phyloP scores from a whole-genome alignment of 2,888 invertebrate genomes.

The Aphidius colemani region DNA sequence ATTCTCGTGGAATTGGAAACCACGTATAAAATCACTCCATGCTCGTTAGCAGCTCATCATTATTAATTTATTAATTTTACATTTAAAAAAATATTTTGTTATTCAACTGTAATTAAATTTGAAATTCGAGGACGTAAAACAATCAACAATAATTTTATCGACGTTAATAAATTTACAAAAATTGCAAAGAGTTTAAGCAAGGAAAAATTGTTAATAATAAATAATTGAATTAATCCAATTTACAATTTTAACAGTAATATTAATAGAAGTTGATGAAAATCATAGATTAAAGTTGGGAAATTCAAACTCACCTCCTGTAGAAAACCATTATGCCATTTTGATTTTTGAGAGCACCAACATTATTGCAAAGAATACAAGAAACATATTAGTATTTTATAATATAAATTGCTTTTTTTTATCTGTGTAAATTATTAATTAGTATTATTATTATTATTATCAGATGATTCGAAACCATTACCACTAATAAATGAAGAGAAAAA shows the following conservation, averaged over 20 bases:
- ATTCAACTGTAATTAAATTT: not conserved
- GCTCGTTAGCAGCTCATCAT: conserved; percentile 26
- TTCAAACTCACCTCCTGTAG: conserved; percentile 60
- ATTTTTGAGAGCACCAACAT: conserved; percentile 59
- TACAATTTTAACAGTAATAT: too few relatives aligned
- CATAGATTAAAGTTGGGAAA: conserved; percentile 49
- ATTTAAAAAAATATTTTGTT: too few relatives aligned
- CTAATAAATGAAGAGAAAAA: conserved; percentile 34
- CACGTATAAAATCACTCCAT: conserved; percentile 27
- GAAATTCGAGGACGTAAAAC: too few relatives aligned
- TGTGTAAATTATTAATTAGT: too few relatives aligned
- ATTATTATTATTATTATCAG: too few relatives aligned
- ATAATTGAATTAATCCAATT: not conserved
- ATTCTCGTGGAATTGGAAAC: not conserved
- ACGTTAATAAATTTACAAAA: too few relatives aligned
- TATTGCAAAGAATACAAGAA: conserved; percentile 60
- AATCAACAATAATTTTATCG: too few relatives aligned
- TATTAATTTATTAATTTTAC: too few relatives aligned
- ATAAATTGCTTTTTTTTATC: too few relatives aligned
- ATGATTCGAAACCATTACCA: conserved; percentile 57
- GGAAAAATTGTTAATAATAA: not conserved
- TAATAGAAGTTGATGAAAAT: not conserved
- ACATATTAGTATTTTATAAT: conserved; percentile 50
- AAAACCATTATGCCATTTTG: conserved; percentile 57
- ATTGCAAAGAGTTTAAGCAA: not conserved